Evolutionary conservation across 1,140 invertebrate species (phyloP).

Genomic region (Chironomus tepperi): DNA sequence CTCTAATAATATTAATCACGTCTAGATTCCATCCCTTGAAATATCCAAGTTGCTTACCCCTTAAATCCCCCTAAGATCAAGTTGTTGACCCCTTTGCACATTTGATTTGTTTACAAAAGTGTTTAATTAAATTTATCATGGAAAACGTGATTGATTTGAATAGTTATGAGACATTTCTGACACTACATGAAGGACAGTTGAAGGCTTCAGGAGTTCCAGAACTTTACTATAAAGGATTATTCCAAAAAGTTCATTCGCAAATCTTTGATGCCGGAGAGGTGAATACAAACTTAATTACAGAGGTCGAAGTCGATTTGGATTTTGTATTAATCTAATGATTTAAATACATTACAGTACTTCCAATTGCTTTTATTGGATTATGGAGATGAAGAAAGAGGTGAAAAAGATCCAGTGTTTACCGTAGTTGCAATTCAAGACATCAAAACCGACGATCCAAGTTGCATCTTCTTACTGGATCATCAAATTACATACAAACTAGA

Average conservation of each 20-base stretch:
- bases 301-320: too few relatives aligned
- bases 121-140: too few relatives aligned
- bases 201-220: slow-evolving; percentile 55
- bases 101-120: too few relatives aligned
- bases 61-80: too few relatives aligned
- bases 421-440: slow-evolving; percentile 53
- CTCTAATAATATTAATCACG: too few relatives aligned
- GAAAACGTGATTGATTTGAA: slow-evolving; percentile 38
- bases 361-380: slow-evolving; percentile 59
- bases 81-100: too few relatives aligned
- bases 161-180: slow-evolving; percentile 41
- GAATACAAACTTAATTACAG: neutral
- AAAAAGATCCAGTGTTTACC: slow-evolving; percentile 51
- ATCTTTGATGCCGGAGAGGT: slow-evolving; percentile 62
- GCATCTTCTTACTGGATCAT: slow-evolving; percentile 82
- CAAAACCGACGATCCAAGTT: slow-evolving; percentile 46
- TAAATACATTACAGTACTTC: slow-evolving; percentile 41
- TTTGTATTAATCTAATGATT: neutral
- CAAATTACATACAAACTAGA: slow-evolving; percentile 75
- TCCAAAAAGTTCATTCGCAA: slow-evolving; percentile 54
- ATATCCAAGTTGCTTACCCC: too few relatives aligned
- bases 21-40: too few relatives aligned
- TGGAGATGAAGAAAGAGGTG: slow-evolving; percentile 45
- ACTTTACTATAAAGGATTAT: slow-evolving; percentile 57
- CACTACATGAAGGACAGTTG: slow-evolving; percentile 55